A percentile compares a stretch with the other conserved stretches of the same genome.
phyloP scores from a whole-genome alignment of 2,113 vertebrate species.

The Trematocara zebra region DNA sequence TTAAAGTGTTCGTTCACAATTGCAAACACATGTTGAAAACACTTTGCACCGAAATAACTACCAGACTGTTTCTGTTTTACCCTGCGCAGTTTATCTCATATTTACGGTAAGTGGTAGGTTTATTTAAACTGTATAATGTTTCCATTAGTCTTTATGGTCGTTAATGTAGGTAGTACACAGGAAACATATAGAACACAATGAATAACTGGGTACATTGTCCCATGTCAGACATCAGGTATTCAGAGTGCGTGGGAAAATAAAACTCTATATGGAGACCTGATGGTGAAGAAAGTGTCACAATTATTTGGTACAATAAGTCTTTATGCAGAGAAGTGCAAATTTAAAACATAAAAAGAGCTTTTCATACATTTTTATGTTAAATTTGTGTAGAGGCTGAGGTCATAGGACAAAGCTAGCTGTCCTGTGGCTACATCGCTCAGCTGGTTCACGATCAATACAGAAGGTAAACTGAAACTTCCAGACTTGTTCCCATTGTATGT shows the following conservation, averaged over 20 bases:
- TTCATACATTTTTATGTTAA: fast-evolving
- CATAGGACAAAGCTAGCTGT: not conserved
- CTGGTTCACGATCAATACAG: not conserved
- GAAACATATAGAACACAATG: not conserved
- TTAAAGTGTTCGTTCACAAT: not conserved
- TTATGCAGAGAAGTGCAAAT: not conserved
- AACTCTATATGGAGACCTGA: not conserved
- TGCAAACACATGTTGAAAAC: not conserved
- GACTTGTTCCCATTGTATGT: not conserved
- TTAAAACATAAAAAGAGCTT: not conserved
- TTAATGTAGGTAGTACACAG: not conserved
- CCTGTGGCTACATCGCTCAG: not conserved
- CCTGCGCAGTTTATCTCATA: not conserved
- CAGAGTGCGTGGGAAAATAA: not conserved
- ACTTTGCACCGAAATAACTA: not conserved
- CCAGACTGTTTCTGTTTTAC: not conserved
- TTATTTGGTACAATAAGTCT: not conserved
- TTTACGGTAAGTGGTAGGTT: not conserved
- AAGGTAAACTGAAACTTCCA: not conserved
- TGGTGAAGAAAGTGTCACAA: not conserved
- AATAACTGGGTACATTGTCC: not conserved
- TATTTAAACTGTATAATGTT: not conserved
- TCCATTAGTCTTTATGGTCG: fast-evolving
- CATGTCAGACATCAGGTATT: not conserved
- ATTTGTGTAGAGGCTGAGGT: not conserved